phyloP scores from a whole-genome alignment of 2,888 invertebrate species.

The Volucella inflata region DNA sequence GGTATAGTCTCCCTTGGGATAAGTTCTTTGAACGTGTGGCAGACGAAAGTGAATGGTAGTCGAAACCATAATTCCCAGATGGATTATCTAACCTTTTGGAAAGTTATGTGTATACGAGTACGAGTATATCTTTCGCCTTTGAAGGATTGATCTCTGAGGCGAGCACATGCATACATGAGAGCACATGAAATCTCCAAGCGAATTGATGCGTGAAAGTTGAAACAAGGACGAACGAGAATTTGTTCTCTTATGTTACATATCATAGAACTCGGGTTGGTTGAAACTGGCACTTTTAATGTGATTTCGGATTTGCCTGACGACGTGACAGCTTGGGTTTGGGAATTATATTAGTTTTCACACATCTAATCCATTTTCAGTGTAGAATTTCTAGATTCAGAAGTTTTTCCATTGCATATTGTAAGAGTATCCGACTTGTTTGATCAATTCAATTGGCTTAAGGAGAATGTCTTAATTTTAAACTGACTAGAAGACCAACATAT shows the following conservation, averaged over 20 bases:
- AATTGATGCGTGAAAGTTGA: constrained; percentile 14
- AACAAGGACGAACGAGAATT: constrained; percentile 1
- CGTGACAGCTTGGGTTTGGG: constrained; percentile 23
- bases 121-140: background rate
- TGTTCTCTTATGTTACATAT: background rate
- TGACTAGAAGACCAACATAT: background rate
- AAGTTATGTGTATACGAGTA: constrained; percentile 35
- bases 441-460: constrained; percentile 31
- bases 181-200: constrained; percentile 1
- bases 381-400: constrained; percentile 25
- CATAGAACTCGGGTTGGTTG: too few relatives aligned
- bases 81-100: constrained; percentile 48
- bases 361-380: constrained; percentile 26
- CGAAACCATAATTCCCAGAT: constrained; percentile 19
- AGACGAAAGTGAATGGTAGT: constrained; percentile 5
- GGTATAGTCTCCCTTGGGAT: background rate
- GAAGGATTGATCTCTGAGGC: constrained; percentile 17
- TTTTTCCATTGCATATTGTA: background rate
- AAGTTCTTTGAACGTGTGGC: background rate
- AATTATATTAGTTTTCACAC: constrained; percentile 44
- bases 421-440: background rate
- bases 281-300: constrained; percentile 6
- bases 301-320: constrained; percentile 35
- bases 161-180: background rate
- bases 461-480: background rate